Base-by-base conservation (phyloP, 1,140 invertebrate species). In the Chironomus tepperi region DNA sequence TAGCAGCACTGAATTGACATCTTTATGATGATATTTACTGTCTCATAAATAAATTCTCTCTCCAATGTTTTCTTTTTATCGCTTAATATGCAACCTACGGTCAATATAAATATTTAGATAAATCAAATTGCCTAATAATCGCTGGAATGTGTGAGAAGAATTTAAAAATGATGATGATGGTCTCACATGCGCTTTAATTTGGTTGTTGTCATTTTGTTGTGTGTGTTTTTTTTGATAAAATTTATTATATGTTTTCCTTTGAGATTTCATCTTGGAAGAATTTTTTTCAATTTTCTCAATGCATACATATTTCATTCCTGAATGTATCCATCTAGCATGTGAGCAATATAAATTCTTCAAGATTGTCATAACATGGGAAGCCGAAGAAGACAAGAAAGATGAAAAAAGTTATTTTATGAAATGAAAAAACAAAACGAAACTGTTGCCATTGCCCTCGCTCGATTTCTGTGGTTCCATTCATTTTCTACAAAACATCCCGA, bases 21-120 rank as follows among this genome's bases (percentile, higher is more conserved):
- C 12, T 57, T 57, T 57, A 57, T 57, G 47, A 57, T 57, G 12
- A 57, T 15, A 15, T 57, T 57, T 57, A 57, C 10, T 57, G 12
- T 15, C 47, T 2, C 12, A 57, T 57, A 57, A 57, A 57, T 57
- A 57, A 1, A n/a, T 57, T 57, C 47, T n/a, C 15, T 5, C 12
- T 57, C 47, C 12, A 9, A 47, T 47, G 43, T 34, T 34, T 34
- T 34, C 24, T 34, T 34, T 34, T 34, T 34, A 47, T 10, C n/a
- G 47, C 47, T n/a, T 34, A 12, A 57, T 12, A n/a, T 15, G 47
- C 47, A 12, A n/a, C 47, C 12, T 57, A 57, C n/a, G 12, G 47
- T 57, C 47, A 57, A 57, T n/a, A n/a, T 57, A 57, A 57, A 57
- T 57, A 15, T 57, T 57, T 57, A 57, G 47, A 57, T 57, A 57